Conservation (phyloP, 2,113 vertebrate genomes). For the Myrmophylax atrothorax region DNA sequence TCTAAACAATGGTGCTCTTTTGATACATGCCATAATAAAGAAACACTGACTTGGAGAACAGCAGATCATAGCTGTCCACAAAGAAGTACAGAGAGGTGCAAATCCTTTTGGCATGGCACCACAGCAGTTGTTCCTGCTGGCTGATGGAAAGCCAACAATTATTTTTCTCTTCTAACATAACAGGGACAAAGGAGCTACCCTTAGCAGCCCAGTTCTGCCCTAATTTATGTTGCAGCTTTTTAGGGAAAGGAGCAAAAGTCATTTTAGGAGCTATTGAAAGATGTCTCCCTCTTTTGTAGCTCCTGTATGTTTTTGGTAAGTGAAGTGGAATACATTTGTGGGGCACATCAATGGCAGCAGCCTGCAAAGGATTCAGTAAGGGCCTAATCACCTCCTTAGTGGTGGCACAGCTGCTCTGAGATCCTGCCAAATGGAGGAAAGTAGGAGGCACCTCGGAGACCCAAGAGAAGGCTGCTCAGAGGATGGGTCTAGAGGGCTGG, state of each 20-base stretch:
- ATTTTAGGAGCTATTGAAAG: conserved; percentile 52
- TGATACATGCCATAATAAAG: conserved; percentile 46
- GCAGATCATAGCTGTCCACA: conserved; percentile 52
- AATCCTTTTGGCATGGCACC: conserved; percentile 53
- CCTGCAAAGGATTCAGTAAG: background rate
- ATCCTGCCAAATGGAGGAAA: background rate
- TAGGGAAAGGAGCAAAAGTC: conserved; percentile 54
- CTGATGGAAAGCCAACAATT: conserved; percentile 59
- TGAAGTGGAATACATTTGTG: background rate
- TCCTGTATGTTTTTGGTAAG: conserved; percentile 29
- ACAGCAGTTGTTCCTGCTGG: conserved; percentile 30
- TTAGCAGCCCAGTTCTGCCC: conserved; percentile 23
- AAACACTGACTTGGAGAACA: conserved; percentile 39
- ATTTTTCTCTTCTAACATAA: conserved; percentile 48
- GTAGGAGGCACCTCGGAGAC: background rate
- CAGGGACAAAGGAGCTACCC: conserved; percentile 29
- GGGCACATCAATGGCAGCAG: conserved; percentile 19
- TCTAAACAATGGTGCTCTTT: conserved; percentile 63
- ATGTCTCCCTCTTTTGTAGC: background rate
- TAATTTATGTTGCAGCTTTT: conserved; percentile 49
- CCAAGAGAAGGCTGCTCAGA: background rate
- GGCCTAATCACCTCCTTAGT: background rate
- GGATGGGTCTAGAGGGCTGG: background rate
- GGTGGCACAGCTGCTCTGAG: background rate
- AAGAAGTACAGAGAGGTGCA: conserved; percentile 56